Evolutionary conservation across 2,888 invertebrate genomes (phyloP), one percentile per base, ranked within the genome.

Genomic region (Apoda limacodes): DNA sequence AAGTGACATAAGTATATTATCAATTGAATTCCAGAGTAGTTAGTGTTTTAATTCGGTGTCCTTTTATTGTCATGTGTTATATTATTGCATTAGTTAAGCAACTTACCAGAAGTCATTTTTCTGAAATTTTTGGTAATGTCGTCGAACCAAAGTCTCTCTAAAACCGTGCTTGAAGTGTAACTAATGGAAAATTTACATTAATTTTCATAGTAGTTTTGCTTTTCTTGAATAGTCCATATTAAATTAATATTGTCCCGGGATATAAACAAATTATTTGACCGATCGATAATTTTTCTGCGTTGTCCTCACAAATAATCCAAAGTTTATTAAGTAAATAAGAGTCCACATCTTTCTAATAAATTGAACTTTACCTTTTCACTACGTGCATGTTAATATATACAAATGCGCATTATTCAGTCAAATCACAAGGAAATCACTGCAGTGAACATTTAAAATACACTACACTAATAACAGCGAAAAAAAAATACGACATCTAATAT

Each of bases 51-150:
- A n/a, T n/a, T n/a, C n/a, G n/a, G n/a, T n/a, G n/a, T n/a, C n/a
- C n/a, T n/a, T n/a, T n/a, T n/a, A n/a, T n/a, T n/a, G n/a, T n/a
- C n/a, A 36, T 22, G 14, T 23, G 13, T 22, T 22, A 23, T 27
- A 10, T 33, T 12, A 12, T 15, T 20, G 31, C 25, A 31, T 30
- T 14, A 22, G 17, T 21, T 17, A 33, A 25, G 21, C n/a, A 14
- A 56, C 75, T 74, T 43, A 76, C 76, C 76, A 51, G 60, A 63
- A 20, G 71, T 74, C 69, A 74, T 74, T 27, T 48, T 62, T 39
- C 35, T 32, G 27, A 24, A 32, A n/a, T n/a, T n/a, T n/a, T n/a
- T n/a, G n/a, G n/a, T n/a, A n/a, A n/a, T n/a, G n/a, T n/a, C n/a
- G 22, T 28, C 22, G 10, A 22, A 19, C 22, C 25, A 23, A 13